Evolutionary conservation across 2,888 invertebrate genomes (phyloP).

Genomic region (Lissocephala sabroskyi): DNA sequence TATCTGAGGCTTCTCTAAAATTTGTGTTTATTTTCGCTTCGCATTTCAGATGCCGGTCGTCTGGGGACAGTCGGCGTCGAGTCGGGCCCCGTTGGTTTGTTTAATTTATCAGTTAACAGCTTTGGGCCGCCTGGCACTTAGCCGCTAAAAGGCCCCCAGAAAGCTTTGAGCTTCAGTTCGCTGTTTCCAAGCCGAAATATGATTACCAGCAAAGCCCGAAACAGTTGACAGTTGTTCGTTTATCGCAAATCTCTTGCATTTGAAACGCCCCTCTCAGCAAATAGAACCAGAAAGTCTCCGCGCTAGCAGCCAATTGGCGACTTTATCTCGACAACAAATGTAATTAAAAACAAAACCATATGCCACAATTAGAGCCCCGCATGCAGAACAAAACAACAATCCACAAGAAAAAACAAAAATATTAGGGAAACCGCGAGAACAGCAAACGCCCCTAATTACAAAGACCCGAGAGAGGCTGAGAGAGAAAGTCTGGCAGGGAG

Average conservation of each 20-base stretch:
- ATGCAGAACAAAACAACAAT: slow-evolving; percentile 12
- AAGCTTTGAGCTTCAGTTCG: neutral
- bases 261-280: slow-evolving; percentile 11
- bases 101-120: slow-evolving; percentile 61
- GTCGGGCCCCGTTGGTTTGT: slow-evolving; percentile 31
- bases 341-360: slow-evolving; percentile 52
- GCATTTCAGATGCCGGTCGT: slow-evolving; percentile 18
- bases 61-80: slow-evolving; percentile 2
- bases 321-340: slow-evolving; percentile 30
- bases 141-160: slow-evolving; percentile 35
- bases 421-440: too few relatives aligned
- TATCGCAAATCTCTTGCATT: too few relatives aligned
- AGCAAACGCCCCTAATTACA: slow-evolving; percentile 5
- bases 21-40: slow-evolving; percentile 23
- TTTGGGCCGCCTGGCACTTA: slow-evolving; percentile 33
- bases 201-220: slow-evolving; percentile 45
- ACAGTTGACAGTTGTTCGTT: slow-evolving; percentile 52
- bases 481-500: neutral
- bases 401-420: slow-evolving; percentile 3
- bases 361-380: slow-evolving; percentile 34
- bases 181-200: neutral
- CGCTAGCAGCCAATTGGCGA: neutral
- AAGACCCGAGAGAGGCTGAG: neutral
- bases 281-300: neutral
- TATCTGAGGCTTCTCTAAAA: neutral